Conservation (phyloP, 2,797 vertebrate genomes). For the Sarcophilus harrisii region DNA sequence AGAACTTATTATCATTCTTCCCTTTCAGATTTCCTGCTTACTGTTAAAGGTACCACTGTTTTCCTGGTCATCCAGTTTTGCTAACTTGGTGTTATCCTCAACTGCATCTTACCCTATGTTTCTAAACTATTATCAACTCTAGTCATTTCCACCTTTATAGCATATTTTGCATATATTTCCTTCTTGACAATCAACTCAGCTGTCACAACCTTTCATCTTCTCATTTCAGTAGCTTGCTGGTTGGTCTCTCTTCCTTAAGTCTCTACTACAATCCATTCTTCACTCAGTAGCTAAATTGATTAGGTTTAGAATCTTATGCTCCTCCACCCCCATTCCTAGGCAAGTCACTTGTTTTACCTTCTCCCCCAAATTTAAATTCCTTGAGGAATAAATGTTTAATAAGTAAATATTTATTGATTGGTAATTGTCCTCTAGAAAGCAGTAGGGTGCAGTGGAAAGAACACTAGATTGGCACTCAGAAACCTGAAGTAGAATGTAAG, state of each 20-base stretch:
- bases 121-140: not conserved
- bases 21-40: not conserved
- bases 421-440: not conserved
- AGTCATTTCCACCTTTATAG: not conserved
- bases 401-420: not conserved
- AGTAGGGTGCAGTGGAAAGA: not conserved
- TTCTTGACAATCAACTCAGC: not conserved
- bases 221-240: not conserved
- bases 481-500: not conserved
- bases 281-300: not conserved
- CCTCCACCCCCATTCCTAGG: too few species aligned
- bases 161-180: not conserved
- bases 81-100: not conserved
- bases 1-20: not conserved
- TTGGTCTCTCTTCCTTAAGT: not conserved
- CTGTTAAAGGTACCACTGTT: not conserved
- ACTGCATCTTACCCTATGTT: not conserved
- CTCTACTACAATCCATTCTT: not conserved
- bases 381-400: not conserved
- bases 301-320: not conserved
- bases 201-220: not conserved
- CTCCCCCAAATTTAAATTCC: not conserved
- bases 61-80: not conserved
- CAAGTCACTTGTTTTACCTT: too few species aligned
- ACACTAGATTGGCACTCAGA: not conserved